Base-by-base conservation (phyloP, 2,888 invertebrate genomes). In the Drosophila mimica region DNA sequence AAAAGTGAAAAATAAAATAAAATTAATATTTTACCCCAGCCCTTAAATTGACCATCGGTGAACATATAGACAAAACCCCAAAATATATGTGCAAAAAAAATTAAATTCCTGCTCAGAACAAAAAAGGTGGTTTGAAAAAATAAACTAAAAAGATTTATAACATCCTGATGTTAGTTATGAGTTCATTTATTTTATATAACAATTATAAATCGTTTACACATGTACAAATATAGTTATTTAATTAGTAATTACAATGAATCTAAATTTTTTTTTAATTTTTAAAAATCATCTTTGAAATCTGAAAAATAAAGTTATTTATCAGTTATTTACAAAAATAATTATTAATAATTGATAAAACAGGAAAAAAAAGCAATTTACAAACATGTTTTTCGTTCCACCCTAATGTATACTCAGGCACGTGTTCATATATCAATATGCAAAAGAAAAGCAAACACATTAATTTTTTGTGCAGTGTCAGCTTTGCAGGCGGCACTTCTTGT, bases 401-500 rank as follows among this genome's bases (percentile, higher is more conserved):
- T 11, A 28, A 36, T 28, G 15, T 34, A 15, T 6, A 25, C 8
- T 25, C 25, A 5, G 17, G 49, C 9, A 28, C 8, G 15, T 25
- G 46, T 46, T 20, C 20, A 15, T 17, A 28, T 25, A 8, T 49
- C 25, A 38, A 38, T 28, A 48, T 15, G 3, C 11, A 25, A 59
- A 38, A 43, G 52, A 13, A 20, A 30, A 17, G 2, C n/a, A 7
- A 13, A 34, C 11, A 38, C 15, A 28, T 25, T n/a, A 15, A n/a
- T 52, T n/a, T 25, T 53, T 36, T 30, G 25, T 46, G 63, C 52
- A 60, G 30, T 11, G 51, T 30, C 31, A 25, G 46, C 20, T 33
- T 25, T 34, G 6, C 15, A 15, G 15, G 25, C 46, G 25, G 25
- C 40, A 34, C 36, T 58, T 33, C 62, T 70, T 43, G 63, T 77